Base-by-base conservation (phyloP, 2,113 vertebrate species). In the Zosterops japonicus region DNA sequence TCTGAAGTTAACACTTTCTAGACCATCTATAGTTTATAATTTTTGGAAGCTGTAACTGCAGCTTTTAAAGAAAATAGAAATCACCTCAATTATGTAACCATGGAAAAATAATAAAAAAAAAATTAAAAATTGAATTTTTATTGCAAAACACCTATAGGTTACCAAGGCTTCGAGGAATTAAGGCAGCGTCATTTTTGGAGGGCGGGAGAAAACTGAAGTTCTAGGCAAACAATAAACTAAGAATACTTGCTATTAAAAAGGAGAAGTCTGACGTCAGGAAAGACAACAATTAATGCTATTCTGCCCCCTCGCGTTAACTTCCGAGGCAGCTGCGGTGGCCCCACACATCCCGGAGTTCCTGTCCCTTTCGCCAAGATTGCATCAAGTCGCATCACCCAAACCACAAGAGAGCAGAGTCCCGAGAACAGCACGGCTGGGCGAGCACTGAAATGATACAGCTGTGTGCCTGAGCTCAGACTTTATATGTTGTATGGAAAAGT, bases 201-300 rank as follows among this genome's bases (percentile, higher is more conserved):
- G 17, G 8, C 3, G 6, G 12, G 12, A 47, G 35, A 72, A 47
- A 44, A 50, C 0, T 31, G n/a, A 91, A 56, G 22, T 83, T 81
- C 56, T 21, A 44, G 35, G 59, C 39, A 86, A 92, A 78, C 29
- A 89, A 70, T 17, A 68, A 89, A 59, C 20, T 16, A 52, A 88
- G 56, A 72, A 83, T 1, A 44, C 47, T 67, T 71, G 67, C 56
- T 27, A 15, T 35, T 83, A 28, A 70, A n/a, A 85, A 56, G n/a
- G 16, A 25, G 13, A 21, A 14, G 46, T 44, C 84, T 96, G 94
- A 97, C 93, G 93, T 95, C 95, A 97, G 79, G 90, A 49, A 83
- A 47, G 28, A 94, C 71, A 74, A 96, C 90, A 90, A 92, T 95
- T 96, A 95, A 81, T 91, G 75, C 83, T 93, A 42, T 75, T 96